phyloP scores from a whole-genome alignment of 2,797 vertebrate species.

The Champsocephalus esox region DNA sequence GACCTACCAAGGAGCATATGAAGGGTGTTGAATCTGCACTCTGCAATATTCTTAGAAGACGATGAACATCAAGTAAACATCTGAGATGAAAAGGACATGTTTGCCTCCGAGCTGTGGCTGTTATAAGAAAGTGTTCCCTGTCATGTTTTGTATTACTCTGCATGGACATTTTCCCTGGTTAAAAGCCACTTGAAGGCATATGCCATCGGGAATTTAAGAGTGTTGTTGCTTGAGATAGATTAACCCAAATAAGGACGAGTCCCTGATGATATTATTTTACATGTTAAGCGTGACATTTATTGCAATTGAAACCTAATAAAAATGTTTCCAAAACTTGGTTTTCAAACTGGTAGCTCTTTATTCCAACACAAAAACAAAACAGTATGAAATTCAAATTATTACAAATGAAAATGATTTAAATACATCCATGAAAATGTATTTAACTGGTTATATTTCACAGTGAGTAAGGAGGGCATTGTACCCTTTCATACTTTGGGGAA shows the following conservation, averaged over 20 bases:
- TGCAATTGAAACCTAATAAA: constrained; percentile 27
- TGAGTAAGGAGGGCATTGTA: not conserved
- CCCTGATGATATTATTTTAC: constrained; percentile 36
- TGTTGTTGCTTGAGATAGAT: constrained; percentile 45
- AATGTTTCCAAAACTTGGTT: no score
- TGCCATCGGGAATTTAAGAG: constrained; percentile 55
- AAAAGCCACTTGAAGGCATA: constrained; percentile 58
- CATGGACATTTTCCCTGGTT: constrained; percentile 44
- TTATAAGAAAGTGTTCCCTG: no score
- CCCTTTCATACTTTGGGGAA: not conserved
- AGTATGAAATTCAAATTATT: constrained; percentile 7
- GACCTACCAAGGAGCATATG: no score
- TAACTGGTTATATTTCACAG: not conserved
- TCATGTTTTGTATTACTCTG: constrained; percentile 21
- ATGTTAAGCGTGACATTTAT: constrained; percentile 35
- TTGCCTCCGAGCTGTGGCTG: constrained; percentile 7
- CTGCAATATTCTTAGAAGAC: constrained; percentile 14
- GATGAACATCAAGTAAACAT: constrained; percentile 6
- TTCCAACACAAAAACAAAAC: not conserved
- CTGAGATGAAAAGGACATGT: constrained; percentile 7
- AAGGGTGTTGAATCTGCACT: no score
- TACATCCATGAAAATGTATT: constrained; percentile 8
- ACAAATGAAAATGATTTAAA: not conserved
- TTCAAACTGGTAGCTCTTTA: not conserved
- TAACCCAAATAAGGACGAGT: constrained; percentile 45